A percentile compares a stretch with the other conserved stretches of the same genome.
These are phyloP conservation scores for Latrodectus geometricus DNA, from an alignment of 1,140 invertebrate genomes.

Conservation along the genomic window DNA sequence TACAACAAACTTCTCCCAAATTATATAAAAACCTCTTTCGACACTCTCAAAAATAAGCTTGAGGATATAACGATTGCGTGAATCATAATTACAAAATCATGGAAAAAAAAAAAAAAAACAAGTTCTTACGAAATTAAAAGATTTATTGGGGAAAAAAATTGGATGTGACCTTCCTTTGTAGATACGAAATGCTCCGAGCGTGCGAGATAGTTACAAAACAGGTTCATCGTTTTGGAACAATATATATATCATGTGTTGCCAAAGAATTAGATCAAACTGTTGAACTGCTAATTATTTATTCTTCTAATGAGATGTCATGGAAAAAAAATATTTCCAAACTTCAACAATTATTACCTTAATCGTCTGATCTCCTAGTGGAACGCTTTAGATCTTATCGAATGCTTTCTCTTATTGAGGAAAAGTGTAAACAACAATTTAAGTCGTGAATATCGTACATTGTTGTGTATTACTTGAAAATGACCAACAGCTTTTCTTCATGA, in stretches of 20 bases:
- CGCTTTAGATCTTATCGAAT: too few relatives aligned
- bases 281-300: neutral
- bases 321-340: neutral
- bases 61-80: too few relatives aligned
- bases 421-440: too few relatives aligned
- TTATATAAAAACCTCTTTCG: too few relatives aligned
- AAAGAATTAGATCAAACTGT: neutral
- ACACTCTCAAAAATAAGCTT: too few relatives aligned
- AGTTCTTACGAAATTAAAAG: neutral
- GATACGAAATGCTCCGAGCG: neutral
- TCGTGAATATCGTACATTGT: too few relatives aligned
- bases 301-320: neutral
- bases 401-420: too few relatives aligned
- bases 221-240: neutral
- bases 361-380: too few relatives aligned
- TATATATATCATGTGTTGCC: neutral
- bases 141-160: neutral
- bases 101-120: neutral
- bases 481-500: too few relatives aligned
- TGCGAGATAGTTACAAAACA: neutral
- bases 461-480: too few relatives aligned
- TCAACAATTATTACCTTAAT: neutral
- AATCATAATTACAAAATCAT: neutral
- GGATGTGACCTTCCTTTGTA: neutral
- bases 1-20: too few relatives aligned